These are phyloP conservation scores for Cheilosia impressa DNA, from an alignment of 2,888 invertebrate species.

Conservation along the genomic window DNA sequence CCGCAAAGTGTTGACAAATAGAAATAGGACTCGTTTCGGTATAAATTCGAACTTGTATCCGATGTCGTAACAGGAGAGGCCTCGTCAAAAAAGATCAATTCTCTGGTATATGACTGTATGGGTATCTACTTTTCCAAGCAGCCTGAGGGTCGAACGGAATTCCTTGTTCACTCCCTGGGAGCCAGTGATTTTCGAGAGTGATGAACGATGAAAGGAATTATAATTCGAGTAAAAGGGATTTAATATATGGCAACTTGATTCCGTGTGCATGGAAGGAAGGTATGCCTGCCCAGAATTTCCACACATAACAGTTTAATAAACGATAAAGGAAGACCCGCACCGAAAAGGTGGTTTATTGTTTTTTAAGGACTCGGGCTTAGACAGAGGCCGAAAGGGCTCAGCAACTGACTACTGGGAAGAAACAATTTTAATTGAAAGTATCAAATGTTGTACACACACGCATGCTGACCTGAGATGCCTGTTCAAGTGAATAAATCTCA, in stretches of 20 bases:
- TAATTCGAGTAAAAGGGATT: slow-evolving; percentile 59
- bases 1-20: slow-evolving; percentile 37
- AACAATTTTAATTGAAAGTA: slow-evolving; percentile 72
- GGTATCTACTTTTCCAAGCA: slow-evolving; percentile 29
- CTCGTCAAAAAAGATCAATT: slow-evolving; percentile 70
- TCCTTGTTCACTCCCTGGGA: slow-evolving; percentile 35
- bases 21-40: slow-evolving; percentile 5
- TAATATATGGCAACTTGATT: slow-evolving; percentile 41
- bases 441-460: slow-evolving; percentile 46
- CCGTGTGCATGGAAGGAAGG: slow-evolving; percentile 6
- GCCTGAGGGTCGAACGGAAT: slow-evolving; percentile 10
- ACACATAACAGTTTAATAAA: slow-evolving; percentile 61
- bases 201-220: slow-evolving; percentile 67
- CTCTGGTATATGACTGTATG: slow-evolving; percentile 37
- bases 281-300: slow-evolving; percentile 18
- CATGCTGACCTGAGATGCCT: slow-evolving; percentile 49
- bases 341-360: slow-evolving; percentile 53
- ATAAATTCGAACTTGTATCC: slow-evolving; percentile 31
- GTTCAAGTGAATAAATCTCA: slow-evolving; percentile 57
- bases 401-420: slow-evolving; percentile 49
- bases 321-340: slow-evolving; percentile 67
- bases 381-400: slow-evolving; percentile 34
- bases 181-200: slow-evolving; percentile 60
- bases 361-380: slow-evolving; percentile 14
- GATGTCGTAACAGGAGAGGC: slow-evolving; percentile 38